Base-by-base conservation (phyloP, 2,888 invertebrate genomes). In the Cyclophora punctaria region DNA sequence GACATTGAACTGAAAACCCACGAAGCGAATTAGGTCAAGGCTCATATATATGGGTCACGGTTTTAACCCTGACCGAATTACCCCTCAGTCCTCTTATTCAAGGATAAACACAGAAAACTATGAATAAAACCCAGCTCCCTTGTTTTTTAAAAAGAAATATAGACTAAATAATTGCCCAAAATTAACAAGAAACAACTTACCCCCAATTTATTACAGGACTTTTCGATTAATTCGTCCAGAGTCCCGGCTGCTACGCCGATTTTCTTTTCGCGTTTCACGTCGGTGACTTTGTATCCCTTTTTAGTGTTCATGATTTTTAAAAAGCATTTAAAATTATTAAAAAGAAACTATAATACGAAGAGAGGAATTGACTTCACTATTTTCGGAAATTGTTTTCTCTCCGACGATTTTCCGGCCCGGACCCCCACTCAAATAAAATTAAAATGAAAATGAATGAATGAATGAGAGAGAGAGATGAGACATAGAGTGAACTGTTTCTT, bases 251-350 rank as follows among this genome's bases (percentile, higher is more conserved):
- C 94, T 44, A 94, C 90, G 7, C 94, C 94, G 59, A 94, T 90
- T 78, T 92, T 91, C 60, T 92, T 90, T 59, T 90, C 90, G 53
- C 93, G 84, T 60, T 90, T 90, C 3, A 91, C 90, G 71, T 94
- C 92, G 1, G 93, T 93, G 43, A 94, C 92, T 88, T 94, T 94
- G 68, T 92, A 94, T 35, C 94, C 94, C 73, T 90, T 92, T 68
- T 92, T 83, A 86, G 89, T 83, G 60, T 67, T 79, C 60, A 44
- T 48, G 44, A 48, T 48, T 44, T 44, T 51, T 48, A 46, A 44
- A 47, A 56, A 50, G 55, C 57, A 57, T 56, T 55, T 20, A 56
- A 60, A 56, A 67, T 57, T 62, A 66, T 67, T 62, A 63, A 63
- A 68, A 56, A 65, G 56, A 63, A 57, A 57, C 20, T 20, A 20